Conservation (phyloP, 2,797 vertebrate genomes). For the Natrix natrix region DNA sequence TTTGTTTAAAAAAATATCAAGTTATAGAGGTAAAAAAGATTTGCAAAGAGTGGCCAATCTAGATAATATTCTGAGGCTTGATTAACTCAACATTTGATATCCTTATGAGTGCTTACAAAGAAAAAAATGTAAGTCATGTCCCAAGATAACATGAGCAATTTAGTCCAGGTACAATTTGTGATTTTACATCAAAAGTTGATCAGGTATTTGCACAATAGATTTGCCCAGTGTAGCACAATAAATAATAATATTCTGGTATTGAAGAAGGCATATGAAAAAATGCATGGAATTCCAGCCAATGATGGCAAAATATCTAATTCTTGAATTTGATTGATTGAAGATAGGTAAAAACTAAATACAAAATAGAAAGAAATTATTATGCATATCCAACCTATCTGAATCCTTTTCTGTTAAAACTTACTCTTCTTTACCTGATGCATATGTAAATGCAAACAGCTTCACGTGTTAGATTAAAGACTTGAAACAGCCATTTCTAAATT, state of each 20-base stretch:
- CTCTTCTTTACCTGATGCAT: not conserved
- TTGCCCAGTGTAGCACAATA: not conserved
- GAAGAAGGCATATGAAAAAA: not conserved
- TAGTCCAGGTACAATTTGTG: not conserved
- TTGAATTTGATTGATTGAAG: not conserved
- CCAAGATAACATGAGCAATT: not conserved
- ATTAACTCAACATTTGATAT: not conserved
- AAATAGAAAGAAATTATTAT: not conserved
- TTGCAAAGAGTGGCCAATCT: not conserved
- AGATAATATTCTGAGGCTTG: not conserved
- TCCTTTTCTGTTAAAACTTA: not conserved
- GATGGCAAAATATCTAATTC: not conserved
- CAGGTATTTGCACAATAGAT: not conserved
- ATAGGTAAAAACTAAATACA: not conserved
- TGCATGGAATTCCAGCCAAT: not conserved
- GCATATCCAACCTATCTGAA: not conserved
- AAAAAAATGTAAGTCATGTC: not conserved
- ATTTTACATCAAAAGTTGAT: not conserved
- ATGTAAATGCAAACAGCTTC: not conserved
- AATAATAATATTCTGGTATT: not conserved
- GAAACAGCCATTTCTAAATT: conserved; percentile 35
- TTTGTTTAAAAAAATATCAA: not conserved
- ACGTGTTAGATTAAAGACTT: not conserved
- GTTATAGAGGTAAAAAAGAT: not conserved
- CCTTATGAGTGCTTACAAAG: not conserved